phyloP scores from a whole-genome alignment of 2,113 vertebrate genomes.

The Haliaeetus leucogaster region DNA sequence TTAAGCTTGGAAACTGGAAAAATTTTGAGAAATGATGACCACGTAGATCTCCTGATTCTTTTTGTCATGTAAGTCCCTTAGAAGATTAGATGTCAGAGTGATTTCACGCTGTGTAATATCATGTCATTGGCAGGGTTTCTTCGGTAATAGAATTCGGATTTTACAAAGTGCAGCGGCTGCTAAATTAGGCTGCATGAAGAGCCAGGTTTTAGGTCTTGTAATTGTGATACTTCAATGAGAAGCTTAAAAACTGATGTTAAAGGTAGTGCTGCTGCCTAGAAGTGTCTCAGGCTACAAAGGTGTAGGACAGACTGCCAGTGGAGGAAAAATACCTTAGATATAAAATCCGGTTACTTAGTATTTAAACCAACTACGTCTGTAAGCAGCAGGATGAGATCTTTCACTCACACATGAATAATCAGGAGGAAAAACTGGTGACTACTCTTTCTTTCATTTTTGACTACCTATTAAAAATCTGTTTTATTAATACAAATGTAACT shows the following conservation, averaged over 20 bases:
- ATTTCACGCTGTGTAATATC: conserved; percentile 42
- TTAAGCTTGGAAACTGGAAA: conserved; percentile 17
- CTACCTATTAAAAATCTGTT: not conserved
- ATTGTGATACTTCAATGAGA: not conserved
- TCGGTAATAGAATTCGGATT: not conserved
- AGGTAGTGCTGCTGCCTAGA: not conserved
- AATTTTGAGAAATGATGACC: not conserved
- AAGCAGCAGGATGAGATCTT: not conserved
- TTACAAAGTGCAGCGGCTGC: not conserved
- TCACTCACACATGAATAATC: not conserved
- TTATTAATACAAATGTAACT: not conserved
- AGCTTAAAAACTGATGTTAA: not conserved
- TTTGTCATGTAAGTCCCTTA: not conserved
- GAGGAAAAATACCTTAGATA: not conserved
- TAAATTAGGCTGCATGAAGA: not conserved
- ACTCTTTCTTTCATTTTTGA: not conserved
- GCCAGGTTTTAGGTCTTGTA: not conserved
- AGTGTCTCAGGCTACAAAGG: not conserved
- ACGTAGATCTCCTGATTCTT: not conserved
- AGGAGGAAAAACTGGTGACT: not conserved
- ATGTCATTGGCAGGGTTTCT: not conserved
- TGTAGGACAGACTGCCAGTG: not conserved
- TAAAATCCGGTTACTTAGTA: not conserved
- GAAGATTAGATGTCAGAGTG: not conserved
- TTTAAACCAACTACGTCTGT: not conserved